Conservation (phyloP, 1,140 invertebrate species). For the silkworm (Bombyx mori) region DNA sequence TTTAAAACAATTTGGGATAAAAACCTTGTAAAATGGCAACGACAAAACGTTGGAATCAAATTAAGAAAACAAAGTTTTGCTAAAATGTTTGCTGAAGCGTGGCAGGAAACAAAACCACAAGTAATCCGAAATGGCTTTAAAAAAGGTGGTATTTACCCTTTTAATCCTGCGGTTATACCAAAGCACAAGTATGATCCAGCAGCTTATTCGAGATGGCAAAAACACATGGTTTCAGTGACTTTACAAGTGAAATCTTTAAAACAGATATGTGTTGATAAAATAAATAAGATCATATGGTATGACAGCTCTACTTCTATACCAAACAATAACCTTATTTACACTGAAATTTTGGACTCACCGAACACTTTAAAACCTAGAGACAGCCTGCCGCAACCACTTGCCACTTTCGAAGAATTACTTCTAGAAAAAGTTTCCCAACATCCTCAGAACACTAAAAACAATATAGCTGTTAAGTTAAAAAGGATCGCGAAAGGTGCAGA, state of each 20-base stretch:
- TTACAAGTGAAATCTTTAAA: constrained; percentile 1
- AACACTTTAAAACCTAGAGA: background rate
- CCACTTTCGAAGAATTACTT: constrained; percentile 16
- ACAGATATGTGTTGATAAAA: background rate
- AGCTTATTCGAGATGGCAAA: constrained; percentile 11
- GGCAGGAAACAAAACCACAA: constrained; percentile 13
- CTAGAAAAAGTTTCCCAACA: constrained; percentile 11
- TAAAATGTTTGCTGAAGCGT: constrained; percentile 2
- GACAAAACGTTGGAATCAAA: constrained; percentile 18
- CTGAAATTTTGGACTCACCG: background rate
- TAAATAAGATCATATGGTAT: background rate
- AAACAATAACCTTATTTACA: constrained; percentile 1
- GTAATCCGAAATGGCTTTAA: constrained; percentile 21
- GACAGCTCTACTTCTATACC: background rate
- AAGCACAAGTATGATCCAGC: constrained; percentile 18
- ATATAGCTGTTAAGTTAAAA: constrained; percentile 12
- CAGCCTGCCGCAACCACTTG: background rate
- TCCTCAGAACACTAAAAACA: constrained; percentile 14
- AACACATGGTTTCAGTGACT: background rate
- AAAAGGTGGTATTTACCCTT: constrained; percentile 21
- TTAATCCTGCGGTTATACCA: constrained; percentile 12
- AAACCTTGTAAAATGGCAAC: constrained; percentile 23
- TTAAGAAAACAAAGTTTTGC: constrained; percentile 7
- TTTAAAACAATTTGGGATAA: constrained; percentile 28
- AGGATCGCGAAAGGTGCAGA: constrained; percentile 15